Percentiles rank a stretch among this genome's conserved stretches.
These are phyloP conservation scores for Ceryle rudis DNA, from an alignment of 2,797 vertebrate species.

Conservation along the genomic window DNA sequence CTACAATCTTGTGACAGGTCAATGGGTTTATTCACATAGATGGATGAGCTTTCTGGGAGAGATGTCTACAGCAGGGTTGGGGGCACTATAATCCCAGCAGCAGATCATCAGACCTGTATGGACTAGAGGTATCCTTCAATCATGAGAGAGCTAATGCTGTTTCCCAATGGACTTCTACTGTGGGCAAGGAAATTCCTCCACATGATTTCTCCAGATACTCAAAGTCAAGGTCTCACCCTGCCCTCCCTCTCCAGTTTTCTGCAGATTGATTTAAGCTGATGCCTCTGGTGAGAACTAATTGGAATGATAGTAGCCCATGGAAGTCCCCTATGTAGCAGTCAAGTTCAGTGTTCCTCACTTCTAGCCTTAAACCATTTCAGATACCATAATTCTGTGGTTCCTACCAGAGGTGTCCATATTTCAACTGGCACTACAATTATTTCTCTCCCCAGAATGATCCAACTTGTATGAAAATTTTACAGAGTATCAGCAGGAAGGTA, in stretches of 20 bases:
- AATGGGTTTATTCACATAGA: accelerated
- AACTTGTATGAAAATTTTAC: neutral
- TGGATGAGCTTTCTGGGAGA: neutral
- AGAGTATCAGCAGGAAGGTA: neutral
- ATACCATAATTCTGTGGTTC: neutral
- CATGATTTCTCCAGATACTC: neutral
- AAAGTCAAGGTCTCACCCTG: neutral
- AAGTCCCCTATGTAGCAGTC: accelerated
- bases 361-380: neutral
- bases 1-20: neutral
- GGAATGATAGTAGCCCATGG: neutral
- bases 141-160: accelerated
- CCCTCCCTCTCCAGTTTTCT: neutral
- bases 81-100: neutral
- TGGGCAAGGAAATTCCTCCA: neutral
- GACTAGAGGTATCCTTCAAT: neutral
- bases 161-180: neutral
- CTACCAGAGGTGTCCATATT: neutral
- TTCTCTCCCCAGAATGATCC: neutral
- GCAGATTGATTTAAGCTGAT: neutral
- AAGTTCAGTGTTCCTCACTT: neutral
- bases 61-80: neutral
- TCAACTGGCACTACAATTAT: neutral
- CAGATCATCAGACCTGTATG: accelerated
- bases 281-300: neutral